Evolutionary conservation across 2,888 invertebrate species (phyloP), one percentile per base, ranked within the genome.

Genomic region (Eupithecia pulchellata): DNA sequence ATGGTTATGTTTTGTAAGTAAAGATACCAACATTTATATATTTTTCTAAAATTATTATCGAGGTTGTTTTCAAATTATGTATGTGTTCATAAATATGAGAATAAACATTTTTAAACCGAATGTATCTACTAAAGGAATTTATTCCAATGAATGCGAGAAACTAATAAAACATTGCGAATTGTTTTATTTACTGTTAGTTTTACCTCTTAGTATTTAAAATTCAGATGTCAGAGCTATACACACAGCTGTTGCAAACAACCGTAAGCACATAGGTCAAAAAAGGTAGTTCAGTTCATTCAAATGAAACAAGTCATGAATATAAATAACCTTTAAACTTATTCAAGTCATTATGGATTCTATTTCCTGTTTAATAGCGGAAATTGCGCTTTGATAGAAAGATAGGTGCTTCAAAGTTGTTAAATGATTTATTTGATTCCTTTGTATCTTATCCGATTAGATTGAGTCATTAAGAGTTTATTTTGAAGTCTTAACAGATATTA

Each of bases 281-380:
- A 52, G 52, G 25, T 11, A 25, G 13, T 25, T 52, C 52, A 20
- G 13, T 13, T 25, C 11, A 25, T 52, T 13, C 11, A 60, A 30
- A 17, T 32, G 20, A 60, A 60, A 60, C 11, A 11, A 20, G 11
- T 52, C 25, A 52, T 13, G 13, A 4, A 11, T 25, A 52, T 11
- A 52, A 52, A 52, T 52, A 25, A 52, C 52, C n/a, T 32, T 60
- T 20, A 20, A 14, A n/a, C 9, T 60, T 60, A 14, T 47, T 66
- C 58, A 30, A 58, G 29, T 36, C 4, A 75, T 62, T 72, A 66
- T 69, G 63, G 72, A 77, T 80, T 79, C 77, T 75, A 81, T 81
- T 84, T 81, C 80, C 83, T 72, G 64, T 79, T 79, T 78, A 77
- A 74, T 47, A 34, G 29, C 61, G 84, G 83, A 84, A 85, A 85